A percentile compares a stretch with the other conserved stretches of the same genome.
Conservation (phyloP, 2,888 invertebrate species). For the Apotomis capreana region DNA sequence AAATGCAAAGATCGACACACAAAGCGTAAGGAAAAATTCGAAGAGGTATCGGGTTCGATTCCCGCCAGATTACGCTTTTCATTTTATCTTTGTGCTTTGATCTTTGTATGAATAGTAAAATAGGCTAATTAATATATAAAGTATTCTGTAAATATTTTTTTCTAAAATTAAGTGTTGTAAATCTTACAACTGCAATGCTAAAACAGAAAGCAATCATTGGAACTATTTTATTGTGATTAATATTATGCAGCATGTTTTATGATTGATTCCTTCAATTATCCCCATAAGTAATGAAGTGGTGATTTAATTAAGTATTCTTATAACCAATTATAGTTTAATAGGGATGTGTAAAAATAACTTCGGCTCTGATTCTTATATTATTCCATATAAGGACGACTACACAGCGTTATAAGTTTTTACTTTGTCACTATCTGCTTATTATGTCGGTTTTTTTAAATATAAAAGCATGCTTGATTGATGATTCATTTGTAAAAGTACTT, state of each 20-base stretch:
- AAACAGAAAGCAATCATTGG: constrained; percentile 28
- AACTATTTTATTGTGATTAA: constrained; percentile 14
- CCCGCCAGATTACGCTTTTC: no score
- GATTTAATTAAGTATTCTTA: constrained; percentile 44
- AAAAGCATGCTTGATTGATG: background rate
- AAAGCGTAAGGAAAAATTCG: no score
- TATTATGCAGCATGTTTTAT: constrained; percentile 3
- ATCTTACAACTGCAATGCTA: background rate
- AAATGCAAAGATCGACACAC: no score
- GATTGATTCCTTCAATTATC: constrained; percentile 32
- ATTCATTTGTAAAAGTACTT: background rate
- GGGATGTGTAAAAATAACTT: background rate
- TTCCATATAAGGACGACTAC: background rate
- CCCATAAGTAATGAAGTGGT: constrained; percentile 8
- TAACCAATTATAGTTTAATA: constrained; percentile 50
- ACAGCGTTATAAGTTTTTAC: background rate
- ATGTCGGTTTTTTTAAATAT: background rate
- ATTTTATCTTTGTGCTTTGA: no score
- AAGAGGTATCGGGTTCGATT: no score
- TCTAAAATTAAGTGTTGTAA: no score
- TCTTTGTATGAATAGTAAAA: no score
- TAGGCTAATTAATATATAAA: no score
- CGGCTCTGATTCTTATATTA: background rate
- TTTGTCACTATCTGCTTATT: background rate
- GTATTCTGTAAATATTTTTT: no score